Conservation (phyloP, 2,888 invertebrate species). For the Cristatella mucedo region DNA sequence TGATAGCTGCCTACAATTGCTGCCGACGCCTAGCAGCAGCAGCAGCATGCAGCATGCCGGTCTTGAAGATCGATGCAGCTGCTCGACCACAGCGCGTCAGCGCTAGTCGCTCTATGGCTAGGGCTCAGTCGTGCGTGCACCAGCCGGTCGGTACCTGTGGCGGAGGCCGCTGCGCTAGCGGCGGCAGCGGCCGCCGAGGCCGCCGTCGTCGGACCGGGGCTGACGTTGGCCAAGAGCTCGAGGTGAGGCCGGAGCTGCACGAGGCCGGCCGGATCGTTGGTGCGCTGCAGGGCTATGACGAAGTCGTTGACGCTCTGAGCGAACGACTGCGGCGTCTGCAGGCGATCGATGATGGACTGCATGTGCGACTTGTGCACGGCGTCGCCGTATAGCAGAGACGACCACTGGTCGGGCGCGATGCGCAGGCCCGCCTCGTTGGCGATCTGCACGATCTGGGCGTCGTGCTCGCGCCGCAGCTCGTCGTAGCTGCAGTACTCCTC, state of each 20-base stretch:
- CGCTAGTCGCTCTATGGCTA: too few species aligned
- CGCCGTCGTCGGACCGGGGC: too few species aligned
- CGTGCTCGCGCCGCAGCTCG: constrained; percentile 77
- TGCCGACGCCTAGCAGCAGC: too few species aligned
- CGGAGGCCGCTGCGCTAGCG: too few species aligned
- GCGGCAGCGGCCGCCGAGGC: too few species aligned
- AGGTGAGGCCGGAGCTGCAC: constrained; percentile 60
- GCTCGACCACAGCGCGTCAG: too few species aligned
- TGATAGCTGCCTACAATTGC: too few species aligned
- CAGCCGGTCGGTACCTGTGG: too few species aligned
- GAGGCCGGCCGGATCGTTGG: constrained; percentile 68
- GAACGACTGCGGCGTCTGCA: constrained; percentile 83
- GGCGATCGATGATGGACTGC: constrained; percentile 57
- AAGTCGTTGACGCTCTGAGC: constrained; percentile 72
- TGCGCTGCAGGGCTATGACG: constrained; percentile 72
- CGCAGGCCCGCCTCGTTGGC: constrained; percentile 89
- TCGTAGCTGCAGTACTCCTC: constrained; percentile 93
- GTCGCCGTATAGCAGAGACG: constrained; percentile 84
- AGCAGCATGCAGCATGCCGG: too few species aligned
- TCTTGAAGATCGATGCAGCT: too few species aligned
- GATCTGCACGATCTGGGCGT: constrained; percentile 94
- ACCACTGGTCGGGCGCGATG: constrained; percentile 97
- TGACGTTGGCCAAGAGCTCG: too few species aligned
- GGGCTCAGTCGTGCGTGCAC: too few species aligned
- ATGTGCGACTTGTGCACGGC: constrained; percentile 89